These are phyloP conservation scores for Ridgeia piscesae DNA, from an alignment of 1,140 invertebrate genomes.

Conservation along the genomic window DNA sequence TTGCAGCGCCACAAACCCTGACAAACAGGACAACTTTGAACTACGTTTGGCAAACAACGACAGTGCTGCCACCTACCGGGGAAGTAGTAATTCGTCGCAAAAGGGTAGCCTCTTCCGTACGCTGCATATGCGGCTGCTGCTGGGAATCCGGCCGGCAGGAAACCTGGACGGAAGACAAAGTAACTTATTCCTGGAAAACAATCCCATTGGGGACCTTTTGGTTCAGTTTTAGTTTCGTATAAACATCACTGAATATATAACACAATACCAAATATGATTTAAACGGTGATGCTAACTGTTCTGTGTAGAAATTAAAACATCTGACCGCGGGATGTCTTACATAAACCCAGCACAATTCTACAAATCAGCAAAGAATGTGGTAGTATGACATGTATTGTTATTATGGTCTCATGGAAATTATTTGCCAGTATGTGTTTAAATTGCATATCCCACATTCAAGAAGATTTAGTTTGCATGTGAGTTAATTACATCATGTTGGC, in stretches of 20 bases:
- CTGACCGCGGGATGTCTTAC: no score
- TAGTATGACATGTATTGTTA: no score
- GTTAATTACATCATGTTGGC: no score
- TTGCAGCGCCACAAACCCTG: not conserved
- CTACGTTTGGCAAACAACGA: not conserved
- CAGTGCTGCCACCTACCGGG: conserved; percentile 24
- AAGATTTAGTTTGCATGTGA: not conserved
- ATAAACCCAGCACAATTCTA: no score
- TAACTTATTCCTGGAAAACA: not conserved
- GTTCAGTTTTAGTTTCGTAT: not conserved
- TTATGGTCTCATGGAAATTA: no score
- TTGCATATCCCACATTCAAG: not conserved
- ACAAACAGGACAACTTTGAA: not conserved
- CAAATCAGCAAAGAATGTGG: no score
- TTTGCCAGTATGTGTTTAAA: not conserved
- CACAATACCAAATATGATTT: not conserved
- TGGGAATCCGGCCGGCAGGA: conserved; percentile 26
- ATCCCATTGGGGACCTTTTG: no score
- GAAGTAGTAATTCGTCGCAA: conserved; percentile 25
- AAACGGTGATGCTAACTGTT: no score
- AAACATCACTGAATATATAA: not conserved
- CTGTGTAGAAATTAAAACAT: no score
- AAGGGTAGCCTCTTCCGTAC: conserved; percentile 18
- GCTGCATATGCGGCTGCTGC: conserved; percentile 20
- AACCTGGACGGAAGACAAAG: conserved; percentile 16